Evolutionary conservation across 2,888 invertebrate species (phyloP), one percentile per base, ranked within the genome.

Genomic region (Encarsia formosa): DNA sequence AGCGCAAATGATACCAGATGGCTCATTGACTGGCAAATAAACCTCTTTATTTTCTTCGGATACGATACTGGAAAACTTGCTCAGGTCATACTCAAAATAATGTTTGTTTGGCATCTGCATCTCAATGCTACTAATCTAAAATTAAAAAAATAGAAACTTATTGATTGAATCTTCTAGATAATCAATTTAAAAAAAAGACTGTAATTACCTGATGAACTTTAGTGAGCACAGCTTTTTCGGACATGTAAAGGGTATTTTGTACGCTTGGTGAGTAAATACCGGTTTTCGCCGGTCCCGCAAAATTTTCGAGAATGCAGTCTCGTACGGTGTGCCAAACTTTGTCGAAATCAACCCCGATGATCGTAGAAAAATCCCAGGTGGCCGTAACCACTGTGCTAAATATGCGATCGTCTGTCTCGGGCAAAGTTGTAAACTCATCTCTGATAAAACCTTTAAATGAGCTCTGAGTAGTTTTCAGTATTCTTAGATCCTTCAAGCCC

Each of bases 101-200:
- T 90, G 89, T 63, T 87, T 88, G 73, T 90, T 90, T 1, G 90
- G 89, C 84, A 89, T 85, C 54, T 81, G 79, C 83, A 88, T 87
- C 61, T 83, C 82, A 43, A 88, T 84, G 67, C 82, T 81, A 4
- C 77, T 76, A 39, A 88, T 81, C 83, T 87, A 76, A 16, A 47
- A 52, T n/a, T n/a, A n/a, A n/a, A n/a, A n/a, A n/a, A n/a, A n/a
- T n/a, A n/a, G n/a, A n/a, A n/a, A n/a, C n/a, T n/a, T n/a, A 29
- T 9, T 9, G 8, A 9, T 13, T 29, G 2, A 42, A n/a, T n/a
- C n/a, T n/a, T n/a, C n/a, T n/a, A n/a, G n/a, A n/a, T n/a, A n/a
- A n/a, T n/a, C n/a, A n/a, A n/a, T n/a, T n/a, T 18, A 4, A 29
- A 42, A 13, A 38, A 22, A 24, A 31, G 11, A 29, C 47, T 16